A percentile compares a stretch with the other conserved stretches of the same genome.
phyloP scores from a whole-genome alignment of 1,140 invertebrate genomes.

The Apis florea region DNA sequence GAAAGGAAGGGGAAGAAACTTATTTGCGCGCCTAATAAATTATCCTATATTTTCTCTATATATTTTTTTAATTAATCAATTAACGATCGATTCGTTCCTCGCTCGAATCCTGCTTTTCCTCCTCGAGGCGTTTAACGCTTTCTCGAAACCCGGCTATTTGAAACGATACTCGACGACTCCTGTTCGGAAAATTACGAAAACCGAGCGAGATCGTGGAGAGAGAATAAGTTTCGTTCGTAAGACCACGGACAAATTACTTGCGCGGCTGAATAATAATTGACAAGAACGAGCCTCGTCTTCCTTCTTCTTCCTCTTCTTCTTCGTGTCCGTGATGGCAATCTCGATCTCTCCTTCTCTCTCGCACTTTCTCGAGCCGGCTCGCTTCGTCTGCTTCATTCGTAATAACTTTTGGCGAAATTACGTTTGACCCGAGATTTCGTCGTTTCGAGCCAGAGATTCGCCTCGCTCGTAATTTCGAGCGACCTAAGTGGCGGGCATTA shows the following conservation, averaged over 20 bases:
- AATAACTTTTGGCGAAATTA: slow-evolving; percentile 27
- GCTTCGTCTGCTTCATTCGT: not conserved
- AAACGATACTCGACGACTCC: not conserved
- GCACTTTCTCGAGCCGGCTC: not conserved
- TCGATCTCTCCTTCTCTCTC: not conserved
- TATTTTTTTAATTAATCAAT: too few species aligned
- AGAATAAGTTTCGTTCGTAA: not conserved
- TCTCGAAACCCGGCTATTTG: not conserved
- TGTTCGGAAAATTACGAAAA: not conserved
- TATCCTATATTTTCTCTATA: too few species aligned
- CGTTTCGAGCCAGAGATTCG: not conserved
- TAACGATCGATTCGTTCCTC: too few species aligned
- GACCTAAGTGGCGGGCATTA: not conserved
- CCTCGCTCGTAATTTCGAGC: not conserved
- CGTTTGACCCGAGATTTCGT: slow-evolving; percentile 26
- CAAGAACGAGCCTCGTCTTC: slow-evolving; percentile 2
- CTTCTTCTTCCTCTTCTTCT: not conserved
- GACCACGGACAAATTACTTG: not conserved
- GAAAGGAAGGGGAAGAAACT: too few species aligned
- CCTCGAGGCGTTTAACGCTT: too few species aligned
- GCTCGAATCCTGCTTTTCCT: too few species aligned
- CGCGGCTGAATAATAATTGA: slow-evolving; percentile 6
- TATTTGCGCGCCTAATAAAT: too few species aligned
- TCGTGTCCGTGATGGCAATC: not conserved
- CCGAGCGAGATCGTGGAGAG: too few species aligned